Evolutionary conservation across 2,113 vertebrate species (phyloP), one percentile per base, ranked within the genome.

Genomic region (Microcebus tavaratra): DNA sequence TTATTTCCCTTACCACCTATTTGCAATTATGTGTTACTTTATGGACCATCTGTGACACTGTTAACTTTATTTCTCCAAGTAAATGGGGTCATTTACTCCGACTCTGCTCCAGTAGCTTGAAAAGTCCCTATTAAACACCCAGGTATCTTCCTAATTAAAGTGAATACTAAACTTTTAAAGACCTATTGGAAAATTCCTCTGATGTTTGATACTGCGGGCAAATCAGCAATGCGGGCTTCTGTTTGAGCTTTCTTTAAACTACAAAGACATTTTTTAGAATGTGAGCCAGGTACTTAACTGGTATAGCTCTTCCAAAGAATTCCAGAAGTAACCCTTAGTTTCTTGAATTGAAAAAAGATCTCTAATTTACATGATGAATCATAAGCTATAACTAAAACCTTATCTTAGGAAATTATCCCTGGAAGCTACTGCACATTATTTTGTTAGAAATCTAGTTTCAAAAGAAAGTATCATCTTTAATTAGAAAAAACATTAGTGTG

Each of bases 101-200:
- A 55, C 76, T 87, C 39, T 72, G 63, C 91, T 84, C 86, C 84
- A 73, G 5, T 85, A 39, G 14, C 50, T 67, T 94, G 76, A 95
- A 81, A 73, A 63, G 4, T 23, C n/a, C 15, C 55, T 72, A 50
- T 42, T 88, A 76, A 88, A 57, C n/a, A 72, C 65, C 70, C 65
- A 34, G 57, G 90, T 63, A 97, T 83, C 23, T 89, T 98, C 87
- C 83, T 73, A 73, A 50, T 98, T 86, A 92, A 96, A 97, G n/a
- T 39, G 53, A 84, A 94, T 27, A 21, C 39, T n/a, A 20, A 94
- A 96, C n/a, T 59, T 45, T 65, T 84, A 29, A 88, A 84, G 20
- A 5, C 34, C 48, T 39, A 21, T 1, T 72, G 70, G 45, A 79
- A 95, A 78, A 39, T 75, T 48, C 70, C n/a, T 78, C 65, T 90